Conservation (phyloP, 2,888 invertebrate species). For the Antheraea assamensis region DNA sequence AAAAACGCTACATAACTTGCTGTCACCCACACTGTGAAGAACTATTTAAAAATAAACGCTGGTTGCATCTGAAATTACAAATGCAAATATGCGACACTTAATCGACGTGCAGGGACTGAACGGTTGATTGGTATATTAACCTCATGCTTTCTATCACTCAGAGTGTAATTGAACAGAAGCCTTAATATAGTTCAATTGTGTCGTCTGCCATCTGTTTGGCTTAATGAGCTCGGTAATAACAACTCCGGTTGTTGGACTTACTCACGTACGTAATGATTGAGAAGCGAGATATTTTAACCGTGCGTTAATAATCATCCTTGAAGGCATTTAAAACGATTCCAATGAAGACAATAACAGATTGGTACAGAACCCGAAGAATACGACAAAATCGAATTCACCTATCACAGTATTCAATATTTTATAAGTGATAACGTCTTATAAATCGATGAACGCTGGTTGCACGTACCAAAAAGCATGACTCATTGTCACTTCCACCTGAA, state of each 20-base stretch:
- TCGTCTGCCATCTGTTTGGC: constrained; percentile 52
- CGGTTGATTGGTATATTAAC: constrained; percentile 74
- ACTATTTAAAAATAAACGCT: constrained; percentile 5
- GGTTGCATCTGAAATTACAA: constrained; percentile 28
- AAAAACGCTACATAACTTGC: not conserved
- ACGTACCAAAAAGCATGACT: no score
- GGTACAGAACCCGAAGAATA: no score
- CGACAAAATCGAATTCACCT: no score
- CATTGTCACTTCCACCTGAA: no score
- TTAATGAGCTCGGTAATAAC: constrained; percentile 19
- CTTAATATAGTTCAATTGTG: constrained; percentile 71
- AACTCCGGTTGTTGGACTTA: not conserved
- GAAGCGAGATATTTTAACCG: constrained; percentile 1
- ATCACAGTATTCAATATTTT: no score
- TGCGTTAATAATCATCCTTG: not conserved
- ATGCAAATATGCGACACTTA: constrained; percentile 45
- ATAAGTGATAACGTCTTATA: no score
- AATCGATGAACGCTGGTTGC: no score
- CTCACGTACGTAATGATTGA: constrained; percentile 10
- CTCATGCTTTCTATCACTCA: constrained; percentile 61
- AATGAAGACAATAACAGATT: not conserved
- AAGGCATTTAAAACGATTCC: not conserved
- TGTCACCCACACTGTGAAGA: not conserved
- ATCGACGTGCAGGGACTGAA: constrained; percentile 51
- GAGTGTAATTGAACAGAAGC: constrained; percentile 64